A percentile compares a stretch with the other conserved stretches of the same genome.
Evolutionary conservation across 2,797 vertebrate genomes (phyloP).

Genomic region (Enteromius anoplus): DNA sequence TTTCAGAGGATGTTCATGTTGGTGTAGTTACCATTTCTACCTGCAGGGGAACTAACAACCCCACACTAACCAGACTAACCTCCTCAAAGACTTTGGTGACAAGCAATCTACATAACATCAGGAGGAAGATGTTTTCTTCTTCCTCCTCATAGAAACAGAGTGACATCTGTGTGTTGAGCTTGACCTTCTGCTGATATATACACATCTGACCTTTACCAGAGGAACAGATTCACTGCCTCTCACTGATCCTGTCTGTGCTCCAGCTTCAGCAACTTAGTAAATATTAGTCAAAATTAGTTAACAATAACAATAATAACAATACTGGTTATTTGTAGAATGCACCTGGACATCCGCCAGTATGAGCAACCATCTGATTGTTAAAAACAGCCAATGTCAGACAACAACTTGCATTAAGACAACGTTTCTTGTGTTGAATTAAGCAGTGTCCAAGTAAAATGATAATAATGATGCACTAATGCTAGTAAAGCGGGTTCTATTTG

Average conservation of each 20-base stretch:
- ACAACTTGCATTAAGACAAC: no score
- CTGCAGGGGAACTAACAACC: not conserved
- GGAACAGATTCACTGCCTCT: not conserved
- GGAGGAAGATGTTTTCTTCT: not conserved
- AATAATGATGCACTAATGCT: no score
- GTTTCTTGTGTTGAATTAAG: no score
- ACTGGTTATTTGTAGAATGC: no score
- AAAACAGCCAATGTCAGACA: no score
- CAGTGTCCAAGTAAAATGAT: no score
- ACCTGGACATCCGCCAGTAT: no score
- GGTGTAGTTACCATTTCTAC: not conserved
- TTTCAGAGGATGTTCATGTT: not conserved
- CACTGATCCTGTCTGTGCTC: not conserved
- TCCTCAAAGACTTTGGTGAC: not conserved
- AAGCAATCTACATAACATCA: not conserved
- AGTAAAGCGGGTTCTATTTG: no score
- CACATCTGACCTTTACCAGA: constrained; percentile 7
- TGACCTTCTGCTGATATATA: constrained; percentile 32
- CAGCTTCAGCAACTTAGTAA: no score
- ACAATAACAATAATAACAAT: no score
- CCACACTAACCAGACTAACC: not conserved
- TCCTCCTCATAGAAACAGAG: not conserved
- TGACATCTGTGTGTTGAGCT: not conserved
- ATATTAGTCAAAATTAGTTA: no score
- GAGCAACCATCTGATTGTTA: no score